These are phyloP conservation scores for Eupithecia abbreviata DNA, from an alignment of 2,888 invertebrate genomes.

Conservation along the genomic window DNA sequence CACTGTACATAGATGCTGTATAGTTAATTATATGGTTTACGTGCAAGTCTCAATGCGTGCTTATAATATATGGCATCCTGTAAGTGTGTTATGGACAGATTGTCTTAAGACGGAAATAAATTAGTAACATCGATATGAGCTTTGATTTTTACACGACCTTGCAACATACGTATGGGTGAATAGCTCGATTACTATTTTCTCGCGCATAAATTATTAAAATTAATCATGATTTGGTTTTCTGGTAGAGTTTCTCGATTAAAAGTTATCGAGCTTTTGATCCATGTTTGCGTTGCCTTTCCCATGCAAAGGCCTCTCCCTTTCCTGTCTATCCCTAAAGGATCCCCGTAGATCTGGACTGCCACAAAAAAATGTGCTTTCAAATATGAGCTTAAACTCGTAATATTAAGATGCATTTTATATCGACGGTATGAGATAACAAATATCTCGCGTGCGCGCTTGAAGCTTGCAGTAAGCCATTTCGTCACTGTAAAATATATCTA, in stretches of 20 bases:
- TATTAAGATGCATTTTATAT: not conserved
- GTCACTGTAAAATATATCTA: not conserved
- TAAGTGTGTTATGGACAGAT: constrained; percentile 77
- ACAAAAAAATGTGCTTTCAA: not conserved
- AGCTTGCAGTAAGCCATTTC: not conserved
- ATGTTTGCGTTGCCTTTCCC: constrained; percentile 1
- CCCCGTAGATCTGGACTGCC: not conserved
- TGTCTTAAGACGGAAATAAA: constrained; percentile 80
- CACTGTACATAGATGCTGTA: constrained; percentile 81
- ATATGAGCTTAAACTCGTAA: not conserved
- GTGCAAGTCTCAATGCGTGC: constrained; percentile 65
- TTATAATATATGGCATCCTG: constrained; percentile 75
- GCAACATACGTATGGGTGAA: not conserved
- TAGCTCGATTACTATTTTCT: not conserved
- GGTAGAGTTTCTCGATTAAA: not conserved
- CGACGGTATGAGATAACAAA: not conserved
- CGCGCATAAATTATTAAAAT: not conserved
- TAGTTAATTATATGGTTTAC: constrained; percentile 77
- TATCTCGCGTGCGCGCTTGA: not conserved
- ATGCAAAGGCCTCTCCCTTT: not conserved
- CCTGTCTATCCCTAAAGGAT: not conserved
- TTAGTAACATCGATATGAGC: constrained; percentile 74
- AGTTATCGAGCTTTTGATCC: not conserved
- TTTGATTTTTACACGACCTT: constrained; percentile 59
- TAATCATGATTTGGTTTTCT: not conserved